Evolutionary conservation across 2,113 vertebrate species (phyloP), one percentile per base, ranked within the genome.

Genomic region (Sprattus sprattus): DNA sequence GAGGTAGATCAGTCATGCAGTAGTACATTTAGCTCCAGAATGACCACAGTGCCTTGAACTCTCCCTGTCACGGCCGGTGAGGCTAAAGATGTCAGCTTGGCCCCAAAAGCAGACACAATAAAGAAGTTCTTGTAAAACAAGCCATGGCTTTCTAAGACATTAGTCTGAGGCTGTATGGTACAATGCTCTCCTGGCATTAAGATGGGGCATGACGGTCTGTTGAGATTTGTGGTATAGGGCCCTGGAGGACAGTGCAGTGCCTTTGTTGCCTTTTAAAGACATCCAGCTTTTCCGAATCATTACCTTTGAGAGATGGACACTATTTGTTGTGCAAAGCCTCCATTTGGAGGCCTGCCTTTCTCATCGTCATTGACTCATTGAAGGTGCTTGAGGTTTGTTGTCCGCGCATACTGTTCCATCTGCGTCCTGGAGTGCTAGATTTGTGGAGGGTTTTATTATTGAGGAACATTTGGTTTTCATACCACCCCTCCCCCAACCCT

Each of bases 261-360:
- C 88, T 90, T 92, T 60, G 85, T 93, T 92, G 90, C 93, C 87
- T 93, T 94, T 95, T 94, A 91, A 93, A 94, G 93, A 93, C 90
- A 89, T 92, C 90, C 89, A 91, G 92, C 93, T 94, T 95, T 95
- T 94, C 92, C 90, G 71, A 92, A 85, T 92, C 90, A 94, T 94
- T 95, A 94, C 91, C 91, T 92, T 86, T 94, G 92, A 94, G 88
- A 92, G 93, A 94, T 93, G 91, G 90, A 89, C 88, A 50, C 86
- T 86, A 85, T 90, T 91, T 89, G 89, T 89, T 88, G 87, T 90
- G 60, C 82, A 91, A 93, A 91, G 83, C 88, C 90, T 91, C 90
- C 89, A 87, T 87, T 92, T 93, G 91, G 91, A 39, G 39, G 89
- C 89, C 82, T 85, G 87, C 84, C 85, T 88, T 90, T 85, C 83